Percentiles rank a stretch among this genome's conserved stretches.
Evolutionary conservation across 1,140 invertebrate species (phyloP).

Genomic region (Tyrophagus putrescentiae): DNA sequence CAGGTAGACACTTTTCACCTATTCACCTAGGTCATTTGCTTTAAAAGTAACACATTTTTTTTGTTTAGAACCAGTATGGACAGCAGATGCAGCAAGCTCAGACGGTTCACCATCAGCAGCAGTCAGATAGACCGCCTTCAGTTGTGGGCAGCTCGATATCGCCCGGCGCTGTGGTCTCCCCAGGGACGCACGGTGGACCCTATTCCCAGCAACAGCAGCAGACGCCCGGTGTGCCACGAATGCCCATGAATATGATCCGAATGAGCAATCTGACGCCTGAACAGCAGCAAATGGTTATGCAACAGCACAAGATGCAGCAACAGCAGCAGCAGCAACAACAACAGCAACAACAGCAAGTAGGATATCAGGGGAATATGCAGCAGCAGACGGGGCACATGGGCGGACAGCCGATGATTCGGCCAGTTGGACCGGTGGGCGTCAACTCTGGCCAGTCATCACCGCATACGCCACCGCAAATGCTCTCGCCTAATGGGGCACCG

Average conservation of each 20-base stretch:
- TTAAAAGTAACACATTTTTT: background rate
- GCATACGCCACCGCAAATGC: conserved; percentile 4
- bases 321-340: conserved; percentile 47
- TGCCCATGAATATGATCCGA: conserved; percentile 4
- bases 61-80: background rate
- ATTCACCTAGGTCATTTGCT: background rate
- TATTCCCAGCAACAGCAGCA: background rate
- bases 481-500: background rate
- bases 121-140: background rate
- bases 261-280: conserved; percentile 3
- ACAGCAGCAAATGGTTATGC: conserved; percentile 35
- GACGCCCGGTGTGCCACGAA: background rate
- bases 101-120: too few species aligned
- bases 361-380: background rate
- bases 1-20: too few species aligned
- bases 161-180: background rate
- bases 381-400: conserved; percentile 29
- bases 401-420: conserved; percentile 19
- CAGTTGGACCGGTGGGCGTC: background rate
- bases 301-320: conserved; percentile 47
- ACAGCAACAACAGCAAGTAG: conserved; percentile 36
- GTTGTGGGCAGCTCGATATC: too few species aligned
- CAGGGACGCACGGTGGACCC: background rate
- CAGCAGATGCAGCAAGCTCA: background rate
- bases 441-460: background rate